Evolutionary conservation across 2,888 invertebrate genomes (phyloP).

Genomic region (Desoria tigrina): DNA sequence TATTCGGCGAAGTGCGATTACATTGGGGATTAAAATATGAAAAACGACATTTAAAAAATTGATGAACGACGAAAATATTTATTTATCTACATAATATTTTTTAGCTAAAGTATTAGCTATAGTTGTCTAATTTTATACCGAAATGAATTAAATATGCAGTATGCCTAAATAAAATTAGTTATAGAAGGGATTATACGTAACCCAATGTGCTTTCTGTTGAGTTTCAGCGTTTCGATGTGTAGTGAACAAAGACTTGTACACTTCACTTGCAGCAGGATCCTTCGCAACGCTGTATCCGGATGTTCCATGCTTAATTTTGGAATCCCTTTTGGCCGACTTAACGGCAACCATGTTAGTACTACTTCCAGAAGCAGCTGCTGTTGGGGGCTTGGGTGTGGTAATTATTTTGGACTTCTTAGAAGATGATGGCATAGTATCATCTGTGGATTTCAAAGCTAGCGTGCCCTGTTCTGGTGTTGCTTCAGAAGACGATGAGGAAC

Average conservation of each 20-base stretch:
- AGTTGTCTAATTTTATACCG: too few relatives aligned
- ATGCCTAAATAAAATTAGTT: slow-evolving; percentile 63
- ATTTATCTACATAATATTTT: too few relatives aligned
- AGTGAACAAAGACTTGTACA: slow-evolving; percentile 93
- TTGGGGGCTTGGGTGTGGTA: slow-evolving; percentile 10
- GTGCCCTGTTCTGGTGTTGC: too few relatives aligned
- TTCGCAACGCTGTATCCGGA: slow-evolving; percentile 76
- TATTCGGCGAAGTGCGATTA: too few relatives aligned
- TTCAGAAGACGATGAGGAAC: too few relatives aligned
- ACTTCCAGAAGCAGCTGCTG: slow-evolving; percentile 5
- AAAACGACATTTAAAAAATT: too few relatives aligned
- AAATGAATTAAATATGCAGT: too few relatives aligned
- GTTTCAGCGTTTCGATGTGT: slow-evolving; percentile 81
- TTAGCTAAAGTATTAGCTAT: too few relatives aligned
- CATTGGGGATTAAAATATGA: too few relatives aligned
- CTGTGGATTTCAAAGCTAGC: too few relatives aligned
- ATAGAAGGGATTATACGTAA: slow-evolving; percentile 95
- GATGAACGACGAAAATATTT: too few relatives aligned
- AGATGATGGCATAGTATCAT: slow-evolving; percentile 11
- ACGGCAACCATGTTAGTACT: not conserved
- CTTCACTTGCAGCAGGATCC: slow-evolving; percentile 85
- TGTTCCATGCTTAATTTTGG: slow-evolving; percentile 27
- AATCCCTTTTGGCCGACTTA: not conserved
- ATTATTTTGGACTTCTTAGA: slow-evolving; percentile 35
- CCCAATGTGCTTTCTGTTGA: slow-evolving; percentile 92